phyloP scores from a whole-genome alignment of 1,140 invertebrate species.

The Centruroides vittatus region DNA sequence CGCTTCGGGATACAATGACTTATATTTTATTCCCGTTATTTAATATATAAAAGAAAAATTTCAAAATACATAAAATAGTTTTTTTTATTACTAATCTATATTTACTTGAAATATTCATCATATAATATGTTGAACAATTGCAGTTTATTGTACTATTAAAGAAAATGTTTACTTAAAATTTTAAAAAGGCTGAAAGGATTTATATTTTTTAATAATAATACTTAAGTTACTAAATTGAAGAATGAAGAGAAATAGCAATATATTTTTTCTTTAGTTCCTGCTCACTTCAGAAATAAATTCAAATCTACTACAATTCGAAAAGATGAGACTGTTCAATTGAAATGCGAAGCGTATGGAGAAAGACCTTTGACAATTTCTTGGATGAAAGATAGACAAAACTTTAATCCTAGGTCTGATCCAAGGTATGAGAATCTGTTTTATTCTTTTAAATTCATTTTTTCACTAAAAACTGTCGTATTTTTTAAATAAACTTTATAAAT shows the following conservation, averaged over 20 bases:
- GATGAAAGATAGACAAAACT: constrained; percentile 29
- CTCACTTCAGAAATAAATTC: constrained; percentile 22
- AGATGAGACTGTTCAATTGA: constrained; percentile 15
- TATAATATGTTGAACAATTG: too few species aligned
- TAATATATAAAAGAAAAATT: too few species aligned
- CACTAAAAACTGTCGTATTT: too few species aligned
- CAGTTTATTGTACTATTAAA: too few species aligned
- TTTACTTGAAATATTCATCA: too few species aligned
- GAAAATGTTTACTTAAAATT: neutral
- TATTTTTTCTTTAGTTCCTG: constrained; percentile 18
- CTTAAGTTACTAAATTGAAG: neutral
- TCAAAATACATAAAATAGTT: too few species aligned
- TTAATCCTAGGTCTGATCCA: constrained; percentile 13
- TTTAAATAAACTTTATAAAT: too few species aligned
- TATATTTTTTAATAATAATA: neutral
- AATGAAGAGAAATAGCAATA: neutral
- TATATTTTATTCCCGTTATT: too few species aligned
- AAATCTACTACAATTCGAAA: constrained; percentile 46
- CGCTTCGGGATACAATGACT: too few species aligned
- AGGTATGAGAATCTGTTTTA: neutral
- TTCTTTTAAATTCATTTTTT: too few species aligned
- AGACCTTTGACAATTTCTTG: constrained; percentile 73
- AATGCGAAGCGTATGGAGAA: constrained; percentile 61
- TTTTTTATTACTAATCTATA: too few species aligned
- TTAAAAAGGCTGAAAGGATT: too few species aligned